Evolutionary conservation across 2,797 vertebrate genomes (phyloP).

Genomic region (Pachyuromys duprasi): DNA sequence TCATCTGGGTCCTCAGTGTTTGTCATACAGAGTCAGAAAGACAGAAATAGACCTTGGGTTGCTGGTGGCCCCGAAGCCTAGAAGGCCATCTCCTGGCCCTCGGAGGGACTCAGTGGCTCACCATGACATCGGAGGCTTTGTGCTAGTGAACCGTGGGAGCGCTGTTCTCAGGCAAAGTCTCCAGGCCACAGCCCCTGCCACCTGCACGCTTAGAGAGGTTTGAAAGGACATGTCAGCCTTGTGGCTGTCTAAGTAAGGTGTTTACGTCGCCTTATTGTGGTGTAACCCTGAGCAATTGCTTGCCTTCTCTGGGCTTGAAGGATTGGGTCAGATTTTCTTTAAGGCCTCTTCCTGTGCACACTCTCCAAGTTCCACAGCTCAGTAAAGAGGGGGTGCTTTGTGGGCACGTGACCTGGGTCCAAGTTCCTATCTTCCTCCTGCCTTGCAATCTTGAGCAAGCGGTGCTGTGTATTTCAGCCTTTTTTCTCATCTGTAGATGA

Average conservation of each 20-base stretch:
- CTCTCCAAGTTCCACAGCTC: background rate
- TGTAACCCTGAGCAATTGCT: slow-evolving; percentile 2
- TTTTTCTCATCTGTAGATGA: background rate
- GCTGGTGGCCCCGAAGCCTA: background rate
- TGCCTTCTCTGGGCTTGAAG: background rate
- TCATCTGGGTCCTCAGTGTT: background rate
- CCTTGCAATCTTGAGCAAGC: background rate
- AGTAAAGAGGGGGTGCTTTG: background rate
- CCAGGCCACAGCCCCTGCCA: background rate
- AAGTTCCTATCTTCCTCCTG: background rate
- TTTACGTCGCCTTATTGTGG: too few species aligned
- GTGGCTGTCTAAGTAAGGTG: background rate
- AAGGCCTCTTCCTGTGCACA: background rate
- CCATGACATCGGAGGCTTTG: fast-evolving
- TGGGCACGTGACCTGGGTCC: background rate
- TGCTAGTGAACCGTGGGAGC: background rate
- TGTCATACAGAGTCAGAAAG: background rate
- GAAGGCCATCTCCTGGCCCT: background rate
- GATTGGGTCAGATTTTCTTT: background rate
- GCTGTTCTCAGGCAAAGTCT: background rate
- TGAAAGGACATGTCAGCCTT: background rate
- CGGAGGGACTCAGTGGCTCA: background rate
- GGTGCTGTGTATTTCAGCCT: background rate
- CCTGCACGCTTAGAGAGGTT: background rate
- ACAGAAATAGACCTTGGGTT: background rate